A percentile compares a stretch with the other conserved stretches of the same genome.
Conservation (phyloP, 1,140 invertebrate species). For the Ceratitis capitata region DNA sequence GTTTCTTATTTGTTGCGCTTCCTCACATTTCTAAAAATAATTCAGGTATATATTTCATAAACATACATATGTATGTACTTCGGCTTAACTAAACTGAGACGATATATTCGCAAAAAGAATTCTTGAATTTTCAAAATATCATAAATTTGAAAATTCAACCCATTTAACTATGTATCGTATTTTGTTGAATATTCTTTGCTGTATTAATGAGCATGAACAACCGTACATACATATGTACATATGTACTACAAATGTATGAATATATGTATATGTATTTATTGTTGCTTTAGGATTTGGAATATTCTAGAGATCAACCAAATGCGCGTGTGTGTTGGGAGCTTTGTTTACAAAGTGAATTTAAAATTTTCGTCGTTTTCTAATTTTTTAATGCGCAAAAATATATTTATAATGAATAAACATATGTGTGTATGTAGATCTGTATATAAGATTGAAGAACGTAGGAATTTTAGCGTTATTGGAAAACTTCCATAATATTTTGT, state of each 20-base stretch:
- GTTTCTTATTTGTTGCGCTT: background rate
- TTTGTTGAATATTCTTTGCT: background rate
- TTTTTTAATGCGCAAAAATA: slow-evolving; percentile 20
- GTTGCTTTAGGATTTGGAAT: background rate
- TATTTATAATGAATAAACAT: background rate
- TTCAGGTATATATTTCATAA: background rate
- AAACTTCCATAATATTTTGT: background rate
- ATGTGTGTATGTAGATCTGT: background rate
- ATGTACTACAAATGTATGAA: background rate
- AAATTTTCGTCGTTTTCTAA: background rate
- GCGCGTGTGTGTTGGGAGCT: background rate
- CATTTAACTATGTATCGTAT: background rate
- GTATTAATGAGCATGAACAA: background rate
- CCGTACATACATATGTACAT: background rate
- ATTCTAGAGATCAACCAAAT: background rate
- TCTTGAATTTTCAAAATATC: background rate
- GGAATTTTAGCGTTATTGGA: background rate
- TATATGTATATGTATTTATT: background rate
- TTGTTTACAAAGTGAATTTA: slow-evolving; percentile 3
- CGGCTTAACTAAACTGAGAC: no score
- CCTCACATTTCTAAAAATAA: slow-evolving; percentile 18
- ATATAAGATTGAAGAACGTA: background rate
- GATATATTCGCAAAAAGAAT: slow-evolving; percentile 13
- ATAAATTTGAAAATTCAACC: background rate
- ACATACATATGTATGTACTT: background rate